Base-by-base conservation (phyloP, 2,888 invertebrate genomes). In the Doris montereyensis region DNA sequence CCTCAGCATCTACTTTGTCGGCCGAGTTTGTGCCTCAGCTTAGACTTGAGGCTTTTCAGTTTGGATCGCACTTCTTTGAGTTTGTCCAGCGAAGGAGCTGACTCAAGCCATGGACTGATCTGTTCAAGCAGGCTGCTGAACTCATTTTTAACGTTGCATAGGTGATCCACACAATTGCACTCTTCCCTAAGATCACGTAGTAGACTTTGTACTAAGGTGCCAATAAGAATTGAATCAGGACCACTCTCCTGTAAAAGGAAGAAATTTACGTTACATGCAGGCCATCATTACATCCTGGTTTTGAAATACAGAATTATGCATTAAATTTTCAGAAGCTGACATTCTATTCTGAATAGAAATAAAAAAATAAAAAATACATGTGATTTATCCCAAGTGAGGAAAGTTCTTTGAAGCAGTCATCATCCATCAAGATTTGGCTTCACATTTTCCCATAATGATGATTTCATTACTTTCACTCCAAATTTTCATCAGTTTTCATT, bases 1-100 rank as follows among this genome's bases (percentile, higher is more conserved):
- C 90, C 78, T 89, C 89, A 4, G 88, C 75, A 82, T 90, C 90
- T 30, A 86, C 84, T 81, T 87, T 87, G 74, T 90, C 89, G 3
- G 89, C 90, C 78, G n/a, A 88, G 84, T 68, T 83, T 85, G 71
- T 90, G 90, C 4, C 90, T 77, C 3, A 90, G 81, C 76, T 88
- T 88, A 1, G 89, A 89, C 78, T 88, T 87, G 8, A 89, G 81
- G 30, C 84, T 60, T 13, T 88, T 81, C 60, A 89, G 83, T 2
- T 80, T 81, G 78, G 87, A 86, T 52, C 87, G 83, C 17, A 84
- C 84, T 32, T 84, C 84, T 35, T 83, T 83, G 13, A 90, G 73
- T 32, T 86, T 84, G 24, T 83, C 82, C 8, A 86, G 77, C 24
- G 84, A 79, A 21, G 90, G 89, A 58, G 83, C 83, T 32, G 76